Conservation (phyloP, 2,797 vertebrate species). For the Gambelia wislizenii region DNA sequence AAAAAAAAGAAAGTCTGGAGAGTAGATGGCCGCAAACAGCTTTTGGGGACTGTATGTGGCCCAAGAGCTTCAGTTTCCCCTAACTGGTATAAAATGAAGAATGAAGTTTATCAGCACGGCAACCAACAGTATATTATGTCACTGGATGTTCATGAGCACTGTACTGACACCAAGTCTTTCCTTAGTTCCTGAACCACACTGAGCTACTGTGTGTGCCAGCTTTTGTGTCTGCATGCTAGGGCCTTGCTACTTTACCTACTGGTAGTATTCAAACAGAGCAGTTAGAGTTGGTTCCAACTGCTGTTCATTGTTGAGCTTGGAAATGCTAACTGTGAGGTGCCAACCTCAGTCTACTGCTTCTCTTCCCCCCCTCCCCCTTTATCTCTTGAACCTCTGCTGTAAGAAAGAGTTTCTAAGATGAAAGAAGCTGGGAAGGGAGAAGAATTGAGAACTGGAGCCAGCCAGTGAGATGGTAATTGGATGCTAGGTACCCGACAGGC, state of each 20-base stretch:
- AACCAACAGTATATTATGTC: neutral
- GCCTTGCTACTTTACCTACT: neutral
- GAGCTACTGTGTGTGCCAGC: neutral
- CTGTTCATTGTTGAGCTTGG: neutral
- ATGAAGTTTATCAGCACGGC: neutral
- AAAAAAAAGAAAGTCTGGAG: too few relatives aligned
- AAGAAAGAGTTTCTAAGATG: slow-evolving; percentile 66
- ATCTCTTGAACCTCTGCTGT: slow-evolving; percentile 41
- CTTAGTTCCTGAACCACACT: neutral
- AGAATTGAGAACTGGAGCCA: slow-evolving; percentile 79
- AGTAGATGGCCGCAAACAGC: too few relatives aligned
- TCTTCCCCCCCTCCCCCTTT: neutral
- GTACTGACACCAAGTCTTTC: neutral
- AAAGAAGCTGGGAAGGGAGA: slow-evolving; percentile 74
- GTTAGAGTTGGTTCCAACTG: neutral
- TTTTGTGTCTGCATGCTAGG: neutral
- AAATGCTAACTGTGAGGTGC: slow-evolving; percentile 2
- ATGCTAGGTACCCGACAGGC: slow-evolving; percentile 76
- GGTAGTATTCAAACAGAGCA: neutral
- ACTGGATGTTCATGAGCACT: neutral
- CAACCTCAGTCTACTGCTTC: slow-evolving; percentile 22
- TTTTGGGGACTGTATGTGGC: too few relatives aligned
- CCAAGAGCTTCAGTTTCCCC: too few relatives aligned
- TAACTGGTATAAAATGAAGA: neutral
- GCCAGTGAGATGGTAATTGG: slow-evolving; percentile 84